phyloP scores from a whole-genome alignment of 1,140 invertebrate genomes.

The Drosophila yakuba region DNA sequence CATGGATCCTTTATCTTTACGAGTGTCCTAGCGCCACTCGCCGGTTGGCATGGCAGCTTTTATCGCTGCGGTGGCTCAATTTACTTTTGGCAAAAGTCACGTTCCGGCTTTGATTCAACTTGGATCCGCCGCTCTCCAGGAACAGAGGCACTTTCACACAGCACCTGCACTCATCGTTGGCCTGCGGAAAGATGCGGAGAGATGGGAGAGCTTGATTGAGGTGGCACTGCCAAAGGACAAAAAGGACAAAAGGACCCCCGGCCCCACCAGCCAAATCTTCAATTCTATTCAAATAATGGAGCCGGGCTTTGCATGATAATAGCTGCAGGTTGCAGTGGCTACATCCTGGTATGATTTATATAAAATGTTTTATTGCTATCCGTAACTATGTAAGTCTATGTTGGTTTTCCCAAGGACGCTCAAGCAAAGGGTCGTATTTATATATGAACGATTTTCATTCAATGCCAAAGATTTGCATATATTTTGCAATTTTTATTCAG shows the following conservation, averaged over 20 bases:
- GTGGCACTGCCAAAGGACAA: constrained; percentile 15
- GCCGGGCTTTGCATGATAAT: constrained; percentile 41
- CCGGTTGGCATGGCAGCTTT: constrained; percentile 73
- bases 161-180: constrained; percentile 54
- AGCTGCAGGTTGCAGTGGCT: constrained; percentile 25
- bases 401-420: background rate
- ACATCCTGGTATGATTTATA: constrained; percentile 33
- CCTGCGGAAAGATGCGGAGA: constrained; percentile 18
- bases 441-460: background rate
- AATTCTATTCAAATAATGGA: constrained; percentile 42
- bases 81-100: constrained; percentile 72
- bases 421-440: constrained; percentile 3
- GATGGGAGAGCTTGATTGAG: constrained; percentile 23
- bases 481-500: background rate
- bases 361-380: constrained; percentile 16
- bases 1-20: constrained; percentile 61
- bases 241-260: constrained; percentile 26
- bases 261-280: constrained; percentile 5
- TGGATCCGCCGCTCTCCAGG: constrained; percentile 19
- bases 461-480: background rate
- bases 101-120: constrained; percentile 67
- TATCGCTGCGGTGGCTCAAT: constrained; percentile 70
- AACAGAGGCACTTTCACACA: constrained; percentile 44
- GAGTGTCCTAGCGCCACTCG: constrained; percentile 56
- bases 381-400: constrained; percentile 4